Conservation (phyloP, 30 jellyfish, hydroid and myxozoan genomes). For the Catostylus mosaicus region DNA sequence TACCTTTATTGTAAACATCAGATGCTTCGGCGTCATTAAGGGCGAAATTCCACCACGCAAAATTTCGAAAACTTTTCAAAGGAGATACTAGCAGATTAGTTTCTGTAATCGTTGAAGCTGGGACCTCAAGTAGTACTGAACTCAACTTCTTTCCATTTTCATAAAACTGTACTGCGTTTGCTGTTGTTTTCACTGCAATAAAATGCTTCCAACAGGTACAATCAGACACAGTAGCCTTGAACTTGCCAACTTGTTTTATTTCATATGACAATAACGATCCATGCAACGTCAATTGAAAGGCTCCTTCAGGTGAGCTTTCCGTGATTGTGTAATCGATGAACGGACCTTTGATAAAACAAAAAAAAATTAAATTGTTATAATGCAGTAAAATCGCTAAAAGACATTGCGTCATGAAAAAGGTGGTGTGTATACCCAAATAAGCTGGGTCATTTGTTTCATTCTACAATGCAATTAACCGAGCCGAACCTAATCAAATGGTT, state of each 20-base stretch:
- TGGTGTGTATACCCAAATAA: too few relatives aligned
- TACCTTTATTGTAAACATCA: neutral
- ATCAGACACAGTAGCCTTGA: neutral
- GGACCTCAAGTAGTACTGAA: neutral
- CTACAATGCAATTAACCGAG: too few relatives aligned
- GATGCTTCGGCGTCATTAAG: neutral
- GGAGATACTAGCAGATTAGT: neutral
- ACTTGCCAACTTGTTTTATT: neutral
- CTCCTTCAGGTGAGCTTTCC: neutral
- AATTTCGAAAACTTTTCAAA: neutral
- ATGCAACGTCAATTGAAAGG: neutral
- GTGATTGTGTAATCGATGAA: neutral
- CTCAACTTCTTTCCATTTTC: neutral
- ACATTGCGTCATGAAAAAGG: too few relatives aligned
- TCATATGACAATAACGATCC: neutral
- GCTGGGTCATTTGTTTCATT: too few relatives aligned
- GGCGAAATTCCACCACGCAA: neutral
- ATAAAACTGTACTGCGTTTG: neutral
- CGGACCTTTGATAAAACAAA: neutral
- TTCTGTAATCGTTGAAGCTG: neutral
- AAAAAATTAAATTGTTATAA: too few relatives aligned
- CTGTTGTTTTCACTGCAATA: neutral
- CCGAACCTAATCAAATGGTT: too few relatives aligned
- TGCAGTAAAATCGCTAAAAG: too few relatives aligned
- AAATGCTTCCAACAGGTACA: conserved; percentile 17